phyloP scores from a whole-genome alignment of 2,797 vertebrate species.

The Amblyraja radiata region DNA sequence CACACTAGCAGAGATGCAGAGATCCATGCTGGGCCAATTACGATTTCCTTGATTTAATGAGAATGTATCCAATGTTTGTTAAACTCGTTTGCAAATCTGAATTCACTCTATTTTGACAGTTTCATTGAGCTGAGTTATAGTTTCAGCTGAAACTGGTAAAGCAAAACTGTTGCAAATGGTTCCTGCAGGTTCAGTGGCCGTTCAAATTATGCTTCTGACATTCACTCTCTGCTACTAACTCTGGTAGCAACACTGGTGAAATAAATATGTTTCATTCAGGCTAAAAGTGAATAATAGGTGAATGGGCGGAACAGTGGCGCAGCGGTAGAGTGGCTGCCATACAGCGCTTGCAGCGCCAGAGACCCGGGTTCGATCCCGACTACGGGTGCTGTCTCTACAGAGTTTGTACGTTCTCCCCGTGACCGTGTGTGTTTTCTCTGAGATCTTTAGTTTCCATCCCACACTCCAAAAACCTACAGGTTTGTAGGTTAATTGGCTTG shows the following conservation, averaged over 20 bases:
- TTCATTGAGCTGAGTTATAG: neutral
- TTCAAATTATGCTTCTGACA: neutral
- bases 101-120: neutral
- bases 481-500: no score
- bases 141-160: neutral
- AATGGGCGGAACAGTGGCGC: no score
- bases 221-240: neutral
- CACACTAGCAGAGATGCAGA: constrained; percentile 13
- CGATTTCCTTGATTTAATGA: neutral
- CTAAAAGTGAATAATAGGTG: neutral
- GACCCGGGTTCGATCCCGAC: no score
- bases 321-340: no score
- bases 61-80: neutral
- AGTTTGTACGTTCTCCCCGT: no score
- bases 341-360: no score
- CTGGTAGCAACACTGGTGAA: neutral
- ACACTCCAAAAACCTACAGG: no score
- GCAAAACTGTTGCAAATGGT: neutral
- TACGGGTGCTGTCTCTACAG: no score
- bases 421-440: no score
- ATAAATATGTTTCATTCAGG: neutral
- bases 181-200: neutral
- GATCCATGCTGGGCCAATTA: constrained; percentile 5
- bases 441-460: no score
- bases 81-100: neutral